Evolutionary conservation across 2,113 vertebrate species (phyloP).

Genomic region (Phoenicopterus ruber): DNA sequence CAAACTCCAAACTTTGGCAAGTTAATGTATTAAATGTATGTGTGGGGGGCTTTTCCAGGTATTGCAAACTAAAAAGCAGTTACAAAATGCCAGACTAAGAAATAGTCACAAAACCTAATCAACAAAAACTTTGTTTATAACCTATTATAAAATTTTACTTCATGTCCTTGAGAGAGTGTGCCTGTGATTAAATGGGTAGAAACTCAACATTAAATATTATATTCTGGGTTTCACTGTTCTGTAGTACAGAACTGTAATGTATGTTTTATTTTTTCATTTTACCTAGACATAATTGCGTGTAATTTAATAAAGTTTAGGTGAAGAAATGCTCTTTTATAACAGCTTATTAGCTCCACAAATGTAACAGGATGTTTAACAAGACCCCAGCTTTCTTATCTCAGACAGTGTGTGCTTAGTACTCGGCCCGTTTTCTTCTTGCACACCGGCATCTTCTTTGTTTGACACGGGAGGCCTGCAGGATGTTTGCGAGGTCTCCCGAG

Average conservation of each 20-base stretch:
- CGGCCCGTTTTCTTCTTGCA: background rate
- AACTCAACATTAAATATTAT: background rate
- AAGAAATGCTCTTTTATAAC: background rate
- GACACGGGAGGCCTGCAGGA: background rate
- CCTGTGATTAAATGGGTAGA: background rate
- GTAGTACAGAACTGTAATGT: background rate
- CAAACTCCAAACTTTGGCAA: background rate
- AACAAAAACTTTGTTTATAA: background rate
- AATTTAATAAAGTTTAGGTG: background rate
- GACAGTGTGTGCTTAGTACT: background rate
- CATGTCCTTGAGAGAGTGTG: accelerated
- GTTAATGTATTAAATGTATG: background rate
- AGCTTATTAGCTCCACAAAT: background rate
- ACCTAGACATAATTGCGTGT: background rate
- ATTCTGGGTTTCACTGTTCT: background rate
- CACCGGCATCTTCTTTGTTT: background rate
- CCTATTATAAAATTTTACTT: background rate
- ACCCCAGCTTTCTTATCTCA: background rate
- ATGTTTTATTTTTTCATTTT: accelerated
- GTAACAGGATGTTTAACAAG: background rate
- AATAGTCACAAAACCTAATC: background rate
- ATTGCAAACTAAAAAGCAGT: background rate
- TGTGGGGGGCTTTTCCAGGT: accelerated
- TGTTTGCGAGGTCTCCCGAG: background rate
- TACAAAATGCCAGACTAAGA: background rate